Evolutionary conservation across 2,797 vertebrate genomes (phyloP), one percentile per base, ranked within the genome.

Genomic region (Malurus leucopterus): DNA sequence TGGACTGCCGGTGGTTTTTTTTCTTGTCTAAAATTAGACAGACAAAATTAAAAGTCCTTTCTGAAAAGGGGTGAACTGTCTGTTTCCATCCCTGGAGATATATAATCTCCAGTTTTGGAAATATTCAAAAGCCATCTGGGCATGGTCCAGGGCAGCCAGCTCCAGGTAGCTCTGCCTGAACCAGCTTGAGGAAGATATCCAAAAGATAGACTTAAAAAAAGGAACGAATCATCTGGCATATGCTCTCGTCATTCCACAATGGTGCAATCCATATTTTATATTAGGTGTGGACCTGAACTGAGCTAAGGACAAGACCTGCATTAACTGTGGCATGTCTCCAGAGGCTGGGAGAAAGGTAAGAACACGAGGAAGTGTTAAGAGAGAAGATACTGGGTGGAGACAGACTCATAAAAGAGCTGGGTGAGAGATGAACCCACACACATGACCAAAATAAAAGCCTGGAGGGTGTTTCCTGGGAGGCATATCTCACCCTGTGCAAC

Each of bases 401-500:
- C 22, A 61, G 54, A 47, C 64, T 81, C 54, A 20, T 76, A 68
- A 88, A 90, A 86, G 53, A 67, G 26, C 24, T 34, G 7, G 46
- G 63, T 84, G 76, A 91, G 64, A 90, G 79, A 86, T 29, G 54
- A 79, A 75, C 44, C 11, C 55, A 21, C 36, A 73, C 15, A 21
- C 17, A 19, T 22, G 29, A 57, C 10, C 68, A 53, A 77, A 88
- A 23, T 5, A n/a, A 81, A 87, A 88, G 55, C 74, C 87, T 82
- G 46, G 73, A 91, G 36, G 65, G 64, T 43, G 11, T 79, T 8
- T 53, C 86, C 8, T 0, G 0, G 23, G 17, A 67, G 23, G 12
- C 13, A 51, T 38, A 8, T 72, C 36, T 81, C 0, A 0, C 5
- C 38, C 53, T n/a, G 12, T 26, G 41, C 72, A 34, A 1, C 0